Conservation (phyloP, 2,888 invertebrate genomes). For the Ormyrus thymus region DNA sequence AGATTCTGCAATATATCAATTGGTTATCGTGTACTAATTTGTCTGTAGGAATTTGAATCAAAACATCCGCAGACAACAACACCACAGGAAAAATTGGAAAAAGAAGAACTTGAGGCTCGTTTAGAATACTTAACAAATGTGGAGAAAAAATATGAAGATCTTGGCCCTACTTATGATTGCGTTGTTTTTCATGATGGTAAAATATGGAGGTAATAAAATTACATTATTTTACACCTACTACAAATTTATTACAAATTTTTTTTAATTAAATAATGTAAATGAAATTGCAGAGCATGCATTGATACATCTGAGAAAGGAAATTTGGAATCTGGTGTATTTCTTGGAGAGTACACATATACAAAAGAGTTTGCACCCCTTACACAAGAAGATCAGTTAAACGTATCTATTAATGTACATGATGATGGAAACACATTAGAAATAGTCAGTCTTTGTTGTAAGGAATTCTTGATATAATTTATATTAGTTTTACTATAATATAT, state of each 20-base stretch:
- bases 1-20: conserved; percentile 49
- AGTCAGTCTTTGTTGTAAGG: conserved; percentile 95
- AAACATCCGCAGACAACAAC: conserved; percentile 78
- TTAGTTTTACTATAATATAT: conserved; percentile 5
- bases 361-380: conserved; percentile 87
- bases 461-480: conserved; percentile 39
- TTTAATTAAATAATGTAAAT: conserved; percentile 18
- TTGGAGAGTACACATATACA: conserved; percentile 89
- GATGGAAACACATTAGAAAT: conserved; percentile 94
- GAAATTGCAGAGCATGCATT: conserved; percentile 82
- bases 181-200: conserved; percentile 94
- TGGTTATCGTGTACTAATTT: conserved; percentile 33
- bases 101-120: conserved; percentile 92
- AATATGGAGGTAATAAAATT: conserved; percentile 84
- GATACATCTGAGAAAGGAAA: conserved; percentile 91
- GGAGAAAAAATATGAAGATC: conserved; percentile 92
- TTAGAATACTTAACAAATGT: conserved; percentile 87
- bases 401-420: conserved; percentile 93
- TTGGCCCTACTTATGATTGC: conserved; percentile 94
- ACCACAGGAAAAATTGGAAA: conserved; percentile 85
- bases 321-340: conserved; percentile 83
- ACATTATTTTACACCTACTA: conserved; percentile 11
- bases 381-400: conserved; percentile 87
- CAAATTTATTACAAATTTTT: conserved; percentile 2
- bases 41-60: conserved; percentile 81